Percentiles rank a stretch among this genome's conserved stretches.
phyloP scores from a whole-genome alignment of 2,888 invertebrate species.

The Punctoribates punctum region DNA sequence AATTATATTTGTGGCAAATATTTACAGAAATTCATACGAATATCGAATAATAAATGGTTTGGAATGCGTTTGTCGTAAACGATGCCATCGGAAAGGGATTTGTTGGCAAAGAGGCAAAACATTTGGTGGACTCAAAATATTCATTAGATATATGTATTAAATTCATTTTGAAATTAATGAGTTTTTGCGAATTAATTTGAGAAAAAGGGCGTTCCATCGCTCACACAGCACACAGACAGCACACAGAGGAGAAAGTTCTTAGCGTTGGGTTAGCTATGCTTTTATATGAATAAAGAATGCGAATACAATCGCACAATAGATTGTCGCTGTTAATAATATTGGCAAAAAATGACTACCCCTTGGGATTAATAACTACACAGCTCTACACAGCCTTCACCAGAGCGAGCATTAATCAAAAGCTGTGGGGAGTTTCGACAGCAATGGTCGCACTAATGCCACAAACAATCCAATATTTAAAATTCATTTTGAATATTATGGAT shows the following conservation, averaged over 20 bases:
- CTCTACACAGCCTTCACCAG: conserved; percentile 27
- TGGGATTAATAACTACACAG: conserved; percentile 43
- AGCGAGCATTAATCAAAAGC: conserved; percentile 41
- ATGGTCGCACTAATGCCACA: conserved; percentile 15
- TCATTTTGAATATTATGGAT: conserved; percentile 27
- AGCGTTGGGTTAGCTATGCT: background rate
- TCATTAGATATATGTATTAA: background rate
- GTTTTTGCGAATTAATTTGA: conserved; percentile 25
- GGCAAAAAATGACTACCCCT: conserved; percentile 37
- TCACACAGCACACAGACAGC: no score
- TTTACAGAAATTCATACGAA: background rate
- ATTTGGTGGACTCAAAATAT: background rate
- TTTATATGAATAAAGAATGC: conserved; percentile 29
- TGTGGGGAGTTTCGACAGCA: conserved; percentile 31
- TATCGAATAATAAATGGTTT: background rate
- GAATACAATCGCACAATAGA: conserved; percentile 32
- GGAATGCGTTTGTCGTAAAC: background rate
- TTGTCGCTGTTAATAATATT: conserved; percentile 33
- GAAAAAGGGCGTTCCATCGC: conserved; percentile 4
- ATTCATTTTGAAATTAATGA: conserved; percentile 13
- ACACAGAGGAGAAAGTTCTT: conserved; percentile 11
- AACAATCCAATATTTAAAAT: conserved; percentile 31
- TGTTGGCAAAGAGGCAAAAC: conserved; percentile 20
- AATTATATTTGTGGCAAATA: background rate
- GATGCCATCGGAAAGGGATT: background rate